Evolutionary conservation across 2,797 vertebrate genomes (phyloP).

Genomic region (Rhinichthys osculus): DNA sequence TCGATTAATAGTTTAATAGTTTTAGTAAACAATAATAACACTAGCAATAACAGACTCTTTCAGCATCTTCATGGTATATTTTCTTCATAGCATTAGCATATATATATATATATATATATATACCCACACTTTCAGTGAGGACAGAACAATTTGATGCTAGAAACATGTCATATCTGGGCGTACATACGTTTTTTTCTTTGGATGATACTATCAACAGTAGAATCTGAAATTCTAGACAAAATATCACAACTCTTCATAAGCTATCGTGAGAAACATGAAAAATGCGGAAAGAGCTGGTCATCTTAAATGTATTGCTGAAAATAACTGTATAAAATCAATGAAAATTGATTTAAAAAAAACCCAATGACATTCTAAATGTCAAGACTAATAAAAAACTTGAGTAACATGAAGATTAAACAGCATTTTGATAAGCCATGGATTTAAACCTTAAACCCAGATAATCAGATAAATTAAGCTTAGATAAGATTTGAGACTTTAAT

Average conservation of each 20-base stretch:
- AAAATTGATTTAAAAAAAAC: no score
- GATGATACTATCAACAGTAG: neutral
- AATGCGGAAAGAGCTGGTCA: neutral
- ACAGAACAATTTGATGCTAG: neutral
- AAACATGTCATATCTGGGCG: neutral
- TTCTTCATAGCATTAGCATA: neutral
- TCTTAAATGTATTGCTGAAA: neutral
- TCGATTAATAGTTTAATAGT: neutral
- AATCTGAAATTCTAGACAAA: conserved; percentile 1
- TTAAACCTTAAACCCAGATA: conserved; percentile 46
- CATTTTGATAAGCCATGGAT: conserved; percentile 31
- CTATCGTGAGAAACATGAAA: neutral
- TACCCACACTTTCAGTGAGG: neutral
- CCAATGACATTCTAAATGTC: neutral
- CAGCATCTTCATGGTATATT: neutral
- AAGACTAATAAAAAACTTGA: neutral
- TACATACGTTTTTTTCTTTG: neutral
- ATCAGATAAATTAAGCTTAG: conserved; percentile 47
- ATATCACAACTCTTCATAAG: neutral
- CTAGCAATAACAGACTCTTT: neutral
- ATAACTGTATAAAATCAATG: neutral
- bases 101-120: neutral
- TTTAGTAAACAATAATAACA: neutral
- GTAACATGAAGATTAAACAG: conserved; percentile 31
- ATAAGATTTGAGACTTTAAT: conserved; percentile 35